These are phyloP conservation scores for Amazona guildingii DNA, from an alignment of 2,113 vertebrate genomes.

Conservation along the genomic window DNA sequence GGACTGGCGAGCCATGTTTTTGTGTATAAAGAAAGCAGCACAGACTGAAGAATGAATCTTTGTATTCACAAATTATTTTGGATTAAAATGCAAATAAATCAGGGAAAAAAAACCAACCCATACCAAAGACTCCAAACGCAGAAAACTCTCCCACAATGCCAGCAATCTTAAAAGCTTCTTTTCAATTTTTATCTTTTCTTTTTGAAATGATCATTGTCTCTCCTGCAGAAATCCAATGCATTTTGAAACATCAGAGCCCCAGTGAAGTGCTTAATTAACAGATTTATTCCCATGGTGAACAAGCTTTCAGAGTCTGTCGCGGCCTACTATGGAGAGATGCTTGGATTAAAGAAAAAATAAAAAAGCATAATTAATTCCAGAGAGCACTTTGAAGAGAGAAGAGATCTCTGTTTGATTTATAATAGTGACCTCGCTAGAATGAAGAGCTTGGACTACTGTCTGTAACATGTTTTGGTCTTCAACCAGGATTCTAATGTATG, in stretches of 20 bases:
- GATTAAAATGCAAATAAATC: not conserved
- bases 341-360: not conserved
- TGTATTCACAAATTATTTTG: not conserved
- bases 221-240: not conserved
- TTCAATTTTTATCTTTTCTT: not conserved
- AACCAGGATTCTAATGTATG: accelerated
- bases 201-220: not conserved
- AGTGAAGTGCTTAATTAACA: not conserved
- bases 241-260: not conserved
- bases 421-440: not conserved
- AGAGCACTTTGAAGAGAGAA: not conserved
- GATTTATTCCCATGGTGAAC: not conserved
- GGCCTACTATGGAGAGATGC: not conserved
- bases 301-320: not conserved
- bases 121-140: not conserved
- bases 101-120: accelerated
- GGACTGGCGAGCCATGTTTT: not conserved
- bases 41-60: not conserved
- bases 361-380: not conserved
- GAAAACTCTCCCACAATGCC: not conserved
- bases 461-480: not conserved
- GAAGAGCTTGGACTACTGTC: not conserved
- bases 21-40: not conserved
- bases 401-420: not conserved
- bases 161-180: not conserved